Base-by-base conservation (phyloP, 35 echinoderm and acorn worm genomes). In the Acanthaster planci region DNA sequence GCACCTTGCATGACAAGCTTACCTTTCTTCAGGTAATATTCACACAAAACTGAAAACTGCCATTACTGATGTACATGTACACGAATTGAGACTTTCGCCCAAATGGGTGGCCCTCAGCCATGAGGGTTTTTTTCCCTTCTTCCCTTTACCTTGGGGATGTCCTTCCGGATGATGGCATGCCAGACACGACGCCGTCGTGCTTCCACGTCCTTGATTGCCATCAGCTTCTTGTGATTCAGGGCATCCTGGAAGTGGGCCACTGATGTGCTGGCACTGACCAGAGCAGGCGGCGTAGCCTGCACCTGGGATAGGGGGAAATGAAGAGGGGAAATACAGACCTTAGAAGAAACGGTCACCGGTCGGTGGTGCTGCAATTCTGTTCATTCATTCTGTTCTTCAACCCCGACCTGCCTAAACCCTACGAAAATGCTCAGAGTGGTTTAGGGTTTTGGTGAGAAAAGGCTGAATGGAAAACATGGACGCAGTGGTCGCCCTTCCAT, bases 131-230 rank as follows among this genome's bases (percentile, higher is more conserved):
- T 5, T 9, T 37, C 56, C 77, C 27, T 55, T 19, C 19, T n/a
- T n/a, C n/a, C n/a, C n/a, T 15, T 82, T 72, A 97, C 94, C 90
- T 97, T 97, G 51, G 94, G 90, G 22, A 97, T 93, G 82, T 97
- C 94, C 85, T 87, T 89, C 53, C 93, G 90, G 68, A 87, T 58
- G 26, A 97, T 93, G 35, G 91, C 90, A 50, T 93, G 79, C 94
- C 94, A 97, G 17, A 97, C 87, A 38, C 91, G 76, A 60, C 88
- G 89, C 32, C 91, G 89, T 38, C 85, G 34, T 10, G 77, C 81
- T 79, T 97, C 94, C 51, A 93, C 88, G 80, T 97, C 94, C 50
- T 97, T 97, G 60, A 93, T 92, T 14, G 91, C 78, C 81, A 84
- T 87, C 67, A 90, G 85, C 82, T 93, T 97, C 53, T 85, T 77